A percentile compares a stretch with the other conserved stretches of the same genome.
Conservation (phyloP, 2,888 invertebrate species). For the Ischnura elegans region DNA sequence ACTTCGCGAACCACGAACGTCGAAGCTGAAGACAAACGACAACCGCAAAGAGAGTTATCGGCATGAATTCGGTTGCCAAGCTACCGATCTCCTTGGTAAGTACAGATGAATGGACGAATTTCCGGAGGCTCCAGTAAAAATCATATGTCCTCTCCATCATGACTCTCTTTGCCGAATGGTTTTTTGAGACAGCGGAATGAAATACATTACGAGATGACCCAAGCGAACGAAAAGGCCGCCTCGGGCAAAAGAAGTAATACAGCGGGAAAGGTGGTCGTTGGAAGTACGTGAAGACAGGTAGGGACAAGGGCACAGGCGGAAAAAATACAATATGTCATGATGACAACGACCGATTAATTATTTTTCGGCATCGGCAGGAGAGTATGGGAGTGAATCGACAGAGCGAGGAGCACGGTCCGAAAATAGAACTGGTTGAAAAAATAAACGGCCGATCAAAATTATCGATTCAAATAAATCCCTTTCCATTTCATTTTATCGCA, state of each 20-base stretch:
- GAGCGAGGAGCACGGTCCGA: neutral
- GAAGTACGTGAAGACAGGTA: neutral
- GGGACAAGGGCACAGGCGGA: neutral
- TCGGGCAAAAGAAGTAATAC: neutral
- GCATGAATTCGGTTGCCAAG: neutral
- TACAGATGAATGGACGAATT: neutral
- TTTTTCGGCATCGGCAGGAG: too few relatives aligned
- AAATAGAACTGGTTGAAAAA: neutral
- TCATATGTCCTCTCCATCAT: neutral
- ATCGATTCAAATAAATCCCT: slow-evolving; percentile 11
- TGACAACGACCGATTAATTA: neutral
- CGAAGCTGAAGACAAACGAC: neutral
- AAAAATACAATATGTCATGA: neutral
- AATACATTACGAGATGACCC: too few relatives aligned
- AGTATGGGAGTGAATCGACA: neutral
- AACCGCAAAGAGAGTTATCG: neutral
- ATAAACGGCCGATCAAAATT: neutral
- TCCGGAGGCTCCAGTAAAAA: neutral
- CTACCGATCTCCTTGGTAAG: neutral
- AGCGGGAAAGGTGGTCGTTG: too few relatives aligned
- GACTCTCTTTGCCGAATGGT: neutral
- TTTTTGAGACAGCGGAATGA: neutral
- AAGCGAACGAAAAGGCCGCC: neutral
- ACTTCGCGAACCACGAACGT: neutral
- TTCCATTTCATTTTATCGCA: neutral